Conservation (phyloP, 1,140 invertebrate genomes). For the Caenorhabditis latens region DNA sequence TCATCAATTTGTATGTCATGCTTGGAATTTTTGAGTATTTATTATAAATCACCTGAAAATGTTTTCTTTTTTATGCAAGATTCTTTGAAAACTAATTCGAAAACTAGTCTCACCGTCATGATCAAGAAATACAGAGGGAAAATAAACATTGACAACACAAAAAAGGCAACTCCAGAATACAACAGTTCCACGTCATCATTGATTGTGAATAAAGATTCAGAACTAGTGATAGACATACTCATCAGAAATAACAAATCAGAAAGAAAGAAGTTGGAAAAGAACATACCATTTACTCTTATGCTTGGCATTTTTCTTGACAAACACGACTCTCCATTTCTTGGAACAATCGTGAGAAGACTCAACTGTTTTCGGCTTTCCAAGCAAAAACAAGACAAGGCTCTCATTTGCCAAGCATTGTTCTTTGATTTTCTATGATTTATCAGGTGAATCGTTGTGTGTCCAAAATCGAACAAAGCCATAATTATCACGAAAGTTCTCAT, state of each 20-base stretch:
- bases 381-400: no score
- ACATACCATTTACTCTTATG: no score
- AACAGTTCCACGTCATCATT: neutral
- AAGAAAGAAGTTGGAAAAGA: no score
- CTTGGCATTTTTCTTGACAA: neutral
- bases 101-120: neutral
- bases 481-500: no score
- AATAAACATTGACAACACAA: neutral
- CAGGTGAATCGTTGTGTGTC: no score
- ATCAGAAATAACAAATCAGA: no score
- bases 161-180: neutral
- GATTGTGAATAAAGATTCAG: neutral
- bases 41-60: neutral
- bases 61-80: no score
- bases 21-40: neutral
- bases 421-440: no score
- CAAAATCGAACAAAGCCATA: no score
- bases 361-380: neutral
- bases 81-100: neutral
- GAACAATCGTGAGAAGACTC: neutral
- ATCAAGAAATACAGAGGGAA: neutral
- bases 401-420: no score
- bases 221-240: neutral
- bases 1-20: slow-evolving; percentile 20
- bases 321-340: neutral